Percentiles rank a stretch among this genome's conserved stretches.
These are phyloP conservation scores for Centrocercus urophasianus DNA, from an alignment of 2,113 vertebrate species.

Conservation along the genomic window DNA sequence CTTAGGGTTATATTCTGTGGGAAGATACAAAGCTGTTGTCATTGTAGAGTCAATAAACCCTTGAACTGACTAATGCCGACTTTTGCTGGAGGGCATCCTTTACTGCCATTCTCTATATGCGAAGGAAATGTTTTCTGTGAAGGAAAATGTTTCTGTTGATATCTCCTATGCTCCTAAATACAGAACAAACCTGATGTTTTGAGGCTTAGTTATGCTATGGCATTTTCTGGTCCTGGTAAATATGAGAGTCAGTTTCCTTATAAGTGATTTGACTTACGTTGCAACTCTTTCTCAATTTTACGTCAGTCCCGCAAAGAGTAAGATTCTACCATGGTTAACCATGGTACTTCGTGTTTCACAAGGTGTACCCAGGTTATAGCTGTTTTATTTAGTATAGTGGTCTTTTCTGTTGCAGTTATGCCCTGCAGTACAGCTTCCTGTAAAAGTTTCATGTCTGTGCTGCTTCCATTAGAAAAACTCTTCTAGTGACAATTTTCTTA, in stretches of 20 bases:
- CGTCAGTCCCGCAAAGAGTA: not conserved
- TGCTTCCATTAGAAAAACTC: not conserved
- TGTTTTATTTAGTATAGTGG: not conserved
- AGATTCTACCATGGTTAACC: not conserved
- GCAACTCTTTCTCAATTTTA: not conserved
- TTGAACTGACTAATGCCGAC: not conserved
- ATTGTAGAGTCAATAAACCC: not conserved
- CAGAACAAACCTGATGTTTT: not conserved
- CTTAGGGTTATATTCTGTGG: not conserved
- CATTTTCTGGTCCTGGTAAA: not conserved
- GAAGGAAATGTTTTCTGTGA: slow-evolving; percentile 19
- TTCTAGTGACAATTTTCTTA: not conserved
- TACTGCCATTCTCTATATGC: not conserved
- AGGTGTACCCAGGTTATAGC: not conserved
- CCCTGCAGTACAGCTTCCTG: not conserved
- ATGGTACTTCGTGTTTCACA: not conserved
- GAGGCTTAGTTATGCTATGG: not conserved
- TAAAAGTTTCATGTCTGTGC: not conserved
- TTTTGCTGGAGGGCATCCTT: not conserved
- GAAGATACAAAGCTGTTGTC: not conserved
- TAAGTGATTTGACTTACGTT: not conserved
- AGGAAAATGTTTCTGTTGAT: not conserved
- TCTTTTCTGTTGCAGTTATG: not conserved
- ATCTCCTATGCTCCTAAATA: not conserved
- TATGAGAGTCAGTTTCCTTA: not conserved